Base-by-base conservation (phyloP, 1,140 invertebrate species). In the Stratiolaelaps scimitus region DNA sequence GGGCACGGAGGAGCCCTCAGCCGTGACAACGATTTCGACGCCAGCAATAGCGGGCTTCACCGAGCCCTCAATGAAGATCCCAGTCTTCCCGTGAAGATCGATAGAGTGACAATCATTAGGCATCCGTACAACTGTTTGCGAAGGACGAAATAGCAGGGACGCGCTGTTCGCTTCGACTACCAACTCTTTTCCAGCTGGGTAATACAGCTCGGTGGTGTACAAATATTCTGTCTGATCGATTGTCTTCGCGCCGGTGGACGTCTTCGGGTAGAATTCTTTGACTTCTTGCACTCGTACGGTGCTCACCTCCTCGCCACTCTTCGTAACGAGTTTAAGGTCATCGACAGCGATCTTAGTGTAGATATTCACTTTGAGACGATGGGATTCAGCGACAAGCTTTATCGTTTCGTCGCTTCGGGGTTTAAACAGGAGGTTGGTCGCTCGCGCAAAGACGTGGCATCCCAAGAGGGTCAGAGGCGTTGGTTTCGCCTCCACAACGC, bases 321-420 rank as follows among this genome's bases (percentile, higher is more conserved):
- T 73, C 74, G 10, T 72, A 75, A 10, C 79, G 77, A 75, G 90
- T 92, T 67, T 81, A 77, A 75, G 95, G 91, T 74, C 92, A 94
- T 45, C 89, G 84, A 68, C 81, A 81, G 10, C 89, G 83, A 44
- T 80, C 79, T 43, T 94, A 83, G 53, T 81, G 78, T 73, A 92
- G 94, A 48, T 76, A 74, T n/a, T 84, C 86, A 40, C 81, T 73
- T 67, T 78, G 75, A 60, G 23, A 26, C 53, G 53, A 23, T 4
- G 82, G 78, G 0, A 91, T 76, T 72, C 89, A 91, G 70, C 84
- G 78, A 43, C 76, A 76, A 0, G 78, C 80, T 43, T 79, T 80
- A 13, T 81, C 81, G 45, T 68, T 44, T 13, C 23, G 6, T 64
- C 23, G 19, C 23, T 67, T 53, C 77, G 78, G 0, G 72, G 69